Evolutionary conservation across 2,113 vertebrate genomes (phyloP).

Genomic region (Cyphomyrus discorhynchus): DNA sequence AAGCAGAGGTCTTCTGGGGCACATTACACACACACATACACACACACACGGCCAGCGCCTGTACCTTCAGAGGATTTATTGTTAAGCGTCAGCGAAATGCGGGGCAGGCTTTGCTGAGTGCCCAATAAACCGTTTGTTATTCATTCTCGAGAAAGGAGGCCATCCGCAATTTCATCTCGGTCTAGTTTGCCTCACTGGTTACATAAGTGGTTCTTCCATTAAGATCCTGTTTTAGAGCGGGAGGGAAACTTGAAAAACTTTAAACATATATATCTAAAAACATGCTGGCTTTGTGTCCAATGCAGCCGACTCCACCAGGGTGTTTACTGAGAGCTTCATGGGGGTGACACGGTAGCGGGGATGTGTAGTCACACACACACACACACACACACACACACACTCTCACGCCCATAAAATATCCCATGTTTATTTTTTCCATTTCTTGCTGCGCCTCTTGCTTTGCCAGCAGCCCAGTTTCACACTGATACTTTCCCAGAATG

Average conservation of each 20-base stretch:
- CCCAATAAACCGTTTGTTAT: neutral
- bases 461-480: neutral
- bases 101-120: neutral
- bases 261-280: neutral
- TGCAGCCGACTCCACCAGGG: neutral
- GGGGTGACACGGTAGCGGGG: neutral
- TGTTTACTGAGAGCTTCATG: neutral
- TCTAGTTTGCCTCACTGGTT: neutral
- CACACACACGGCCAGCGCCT: neutral
- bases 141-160: neutral
- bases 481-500: neutral
- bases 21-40: neutral
- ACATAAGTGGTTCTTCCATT: neutral
- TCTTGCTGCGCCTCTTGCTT: neutral
- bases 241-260: neutral
- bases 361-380: neutral
- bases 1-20: neutral
- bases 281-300: neutral
- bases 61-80: neutral
- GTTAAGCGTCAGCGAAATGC: neutral
- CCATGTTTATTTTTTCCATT: neutral
- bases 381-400: neutral
- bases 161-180: neutral
- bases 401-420: neutral
- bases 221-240: neutral